Conservation (phyloP, 1,140 invertebrate species). For the Polypedilum vanderplanki region DNA sequence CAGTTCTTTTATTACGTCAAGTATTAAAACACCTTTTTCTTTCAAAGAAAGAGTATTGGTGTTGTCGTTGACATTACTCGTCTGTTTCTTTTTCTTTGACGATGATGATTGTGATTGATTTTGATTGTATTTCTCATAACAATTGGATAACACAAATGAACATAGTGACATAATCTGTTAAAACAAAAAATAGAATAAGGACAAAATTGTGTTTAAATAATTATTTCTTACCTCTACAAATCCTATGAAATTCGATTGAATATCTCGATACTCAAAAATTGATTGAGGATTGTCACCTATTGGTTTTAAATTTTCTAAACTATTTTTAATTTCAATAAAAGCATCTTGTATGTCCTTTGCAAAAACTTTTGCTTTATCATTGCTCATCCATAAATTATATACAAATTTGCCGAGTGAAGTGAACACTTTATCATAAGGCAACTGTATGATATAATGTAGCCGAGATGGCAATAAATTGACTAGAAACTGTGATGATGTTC, state of each 20-base stretch:
- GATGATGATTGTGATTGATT: slow-evolving; percentile 35
- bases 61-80: slow-evolving; percentile 30
- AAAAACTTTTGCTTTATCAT: slow-evolving; percentile 33
- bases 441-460: slow-evolving; percentile 37
- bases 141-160: slow-evolving; percentile 40
- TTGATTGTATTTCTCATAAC: slow-evolving; percentile 38
- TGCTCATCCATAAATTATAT: slow-evolving; percentile 36
- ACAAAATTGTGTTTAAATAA: not conserved
- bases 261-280: slow-evolving; percentile 36
- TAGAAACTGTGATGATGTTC: slow-evolving; percentile 42
- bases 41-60: slow-evolving; percentile 35
- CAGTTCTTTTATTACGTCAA: slow-evolving; percentile 40
- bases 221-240: slow-evolving; percentile 37
- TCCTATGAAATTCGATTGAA: slow-evolving; percentile 38
- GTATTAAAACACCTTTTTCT: slow-evolving; percentile 38
- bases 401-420: slow-evolving; percentile 38
- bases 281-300: slow-evolving; percentile 39
- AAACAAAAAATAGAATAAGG: slow-evolving; percentile 20
- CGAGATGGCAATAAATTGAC: slow-evolving; percentile 43
- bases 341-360: slow-evolving; percentile 38
- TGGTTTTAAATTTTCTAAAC: slow-evolving; percentile 35
- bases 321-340: slow-evolving; percentile 35
- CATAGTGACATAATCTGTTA: slow-evolving; percentile 40
- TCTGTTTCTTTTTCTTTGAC: slow-evolving; percentile 36
- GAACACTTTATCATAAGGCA: slow-evolving; percentile 42